Base-by-base conservation (phyloP, 2,113 vertebrate genomes). In the Petromus typicus region DNA sequence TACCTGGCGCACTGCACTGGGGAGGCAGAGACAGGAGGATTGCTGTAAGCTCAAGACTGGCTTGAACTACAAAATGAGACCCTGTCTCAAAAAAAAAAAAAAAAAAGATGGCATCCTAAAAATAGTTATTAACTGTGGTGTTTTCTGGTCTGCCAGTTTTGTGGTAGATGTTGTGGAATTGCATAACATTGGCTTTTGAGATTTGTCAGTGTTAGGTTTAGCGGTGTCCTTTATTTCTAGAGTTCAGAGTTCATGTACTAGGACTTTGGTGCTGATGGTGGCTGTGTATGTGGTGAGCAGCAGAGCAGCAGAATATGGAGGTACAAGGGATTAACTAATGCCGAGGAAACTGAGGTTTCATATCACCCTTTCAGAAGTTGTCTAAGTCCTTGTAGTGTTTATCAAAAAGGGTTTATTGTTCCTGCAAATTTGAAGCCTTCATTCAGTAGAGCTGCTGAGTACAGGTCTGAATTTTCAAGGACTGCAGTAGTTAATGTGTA, bases 351-450 rank as follows among this genome's bases (percentile, higher is more conserved):
- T 56, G 79, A 37, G 13, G 75, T 95, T 43, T 94, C 51, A 78
- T 59, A 61, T 90, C 32, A 91, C 27, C 30, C 45, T 92, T 94
- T 86, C 30, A 91, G 84, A 94, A 78, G 22, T 20, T 76, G 69
- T 93, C 3, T 90, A 86, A 67, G 67, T 91, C 17, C 34, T 23
- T n/a, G 40, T 82, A 80, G 45, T 82, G 75, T 76, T 95, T 89
- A 67, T 64, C 63, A 91, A 84, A 75, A 61, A 86, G 61, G 61
- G 54, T 69, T 91, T 63, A 59, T 86, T 89, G 87, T 51, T 63
- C 67, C 88, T 66, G 23, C 43, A 95, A 27, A 93, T 80, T 96
- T 89, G 66, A 94, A 91, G 89, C 56, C 48, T 95, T 91, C 9
- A 91, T 78, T 76, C 37, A 73, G 59, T 93, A 8, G 66, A 56